Evolutionary conservation across 2,113 vertebrate species (phyloP), one percentile per base, ranked within the genome.

Genomic region (Trichomycterus rosablanca): DNA sequence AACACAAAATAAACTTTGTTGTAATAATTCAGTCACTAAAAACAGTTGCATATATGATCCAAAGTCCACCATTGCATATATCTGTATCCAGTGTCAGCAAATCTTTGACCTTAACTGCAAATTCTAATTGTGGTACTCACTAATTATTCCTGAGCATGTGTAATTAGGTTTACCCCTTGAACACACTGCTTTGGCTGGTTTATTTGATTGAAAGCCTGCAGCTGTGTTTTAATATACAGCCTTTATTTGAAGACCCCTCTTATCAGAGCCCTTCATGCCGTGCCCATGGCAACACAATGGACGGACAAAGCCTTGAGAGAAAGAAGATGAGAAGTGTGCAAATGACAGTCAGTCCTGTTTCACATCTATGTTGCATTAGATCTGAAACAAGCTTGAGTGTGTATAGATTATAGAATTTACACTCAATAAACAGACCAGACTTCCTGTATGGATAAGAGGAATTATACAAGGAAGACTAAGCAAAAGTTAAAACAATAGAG

Each of bases 191-290:
- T 49, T 16, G 11, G 11, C 7, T 43, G 10, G n/a, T 46, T 54
- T 39, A 66, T 84, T 86, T 84, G 82, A 85, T 84, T 77, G 62
- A 35, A 20, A 46, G 55, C 59, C 70, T 52, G 54, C 74, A 9
- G 54, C 54, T 37, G 71, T 15, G 72, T 63, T 81, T 79, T 76
- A 73, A 80, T 70, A 71, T 71, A 55, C 74, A 68, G 42, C 76
- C 73, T 80, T 84, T 86, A 72, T 82, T 66, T 61, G 30, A 26
- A 34, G 50, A 5, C 19, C 43, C 71, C 74, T 74, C 80, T 87
- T 82, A 84, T 86, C 81, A 65, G 73, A 70, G 49, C 74, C 73
- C 82, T 87, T 80, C 73, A 85, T 73, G 70, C 39, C 12, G 77
- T 75, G n/a, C 23, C 81, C 76, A 83, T 85, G 74, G 82, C 40